Base-by-base conservation (phyloP, 2,113 vertebrate genomes). In the Felis chaus region DNA sequence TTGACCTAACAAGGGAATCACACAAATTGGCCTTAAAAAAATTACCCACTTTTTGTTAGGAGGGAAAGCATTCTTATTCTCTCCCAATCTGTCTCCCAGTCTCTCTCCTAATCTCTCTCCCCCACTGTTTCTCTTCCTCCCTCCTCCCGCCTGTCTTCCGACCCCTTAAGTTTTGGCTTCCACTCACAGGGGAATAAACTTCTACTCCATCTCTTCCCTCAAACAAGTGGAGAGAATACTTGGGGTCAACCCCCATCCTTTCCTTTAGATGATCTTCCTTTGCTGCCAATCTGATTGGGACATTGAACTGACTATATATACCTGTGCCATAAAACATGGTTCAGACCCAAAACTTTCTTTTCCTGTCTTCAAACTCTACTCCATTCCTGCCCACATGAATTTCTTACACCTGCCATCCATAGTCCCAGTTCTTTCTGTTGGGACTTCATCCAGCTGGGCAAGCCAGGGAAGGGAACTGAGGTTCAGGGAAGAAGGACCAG, bases 101-200 rank as follows among this genome's bases (percentile, higher is more conserved):
- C 15, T n/a, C 7, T 7, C 53, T 29, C 1, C 55, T 57, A 21
- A 57, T 39, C 7, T 41, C 13, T 23, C 14, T 29, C 16, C 13
- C 7, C 2, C 50, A 12, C 3, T 45, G 45, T 45, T 45, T 31
- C 23, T 16, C 0, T 3, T n/a, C 10, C 23, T 7, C 19, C 84
- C 39, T 16, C 33, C 19, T 6, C 19, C 55, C 7, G 0, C 50
- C 23, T 82, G 18, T 89, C 6, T 45, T 9, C 25, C 6, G 0
- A 57, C 19, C 23, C 2, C 50, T 81, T 84, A 15, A 16, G 16
- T 79, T 57, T 57, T 36, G 25, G 23, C 55, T 8, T 69, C 55
- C 16, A n/a, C 11, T 14, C 33, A 66, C 1, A 10, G 16, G 95
- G 61, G 6, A 45, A 25, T 80, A 16, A 7, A n/a, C 16, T 65